Evolutionary conservation across 2,888 invertebrate species (phyloP), one percentile per base, ranked within the genome.

Genomic region (Seira sanloemensis): DNA sequence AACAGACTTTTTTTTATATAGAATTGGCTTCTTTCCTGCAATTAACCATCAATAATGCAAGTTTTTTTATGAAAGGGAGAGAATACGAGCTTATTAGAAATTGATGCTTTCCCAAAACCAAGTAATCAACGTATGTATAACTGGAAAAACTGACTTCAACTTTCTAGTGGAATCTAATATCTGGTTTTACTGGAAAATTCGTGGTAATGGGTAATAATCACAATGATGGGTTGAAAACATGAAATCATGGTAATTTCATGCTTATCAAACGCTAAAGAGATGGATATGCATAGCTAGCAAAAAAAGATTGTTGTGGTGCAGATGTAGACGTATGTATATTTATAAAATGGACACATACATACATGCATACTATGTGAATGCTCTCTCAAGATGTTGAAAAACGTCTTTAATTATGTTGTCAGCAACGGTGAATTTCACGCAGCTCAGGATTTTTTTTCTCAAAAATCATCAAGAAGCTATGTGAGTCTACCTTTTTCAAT

Each of bases 341-440:
- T 37, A 37, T 37, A 9, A 37, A 37, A 37, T 37, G 37, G 37
- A n/a, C n/a, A n/a, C 37, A 37, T 9, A 37, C 37, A 37, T 37
- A 37, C 12, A 37, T 9, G 37, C 37, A 37, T 37, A 9, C 7
- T 12, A 37, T 12, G 5, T 37, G 37, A 37, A 37, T 12, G 37
- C 12, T 37, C 12, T 37, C 37, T 12, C 37, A 5, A n/a, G n/a
- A n/a, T n/a, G n/a, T n/a, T n/a, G n/a, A 9, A 37, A 37, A 37
- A 12, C 37, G 37, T 37, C 37, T 37, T 37, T 88, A 88, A 88
- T 88, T 86, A 88, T 88, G 88, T 87, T 88, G 86, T 88, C 88
- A 87, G 87, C 78, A 87, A 87, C 88, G 88, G 86, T 87, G 75
- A 81, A 87, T 88, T 88, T 87, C 82, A 88, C 87, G 88, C 86